These are phyloP conservation scores for Eilema depressum DNA, from an alignment of 2,888 invertebrate genomes.

Conservation along the genomic window DNA sequence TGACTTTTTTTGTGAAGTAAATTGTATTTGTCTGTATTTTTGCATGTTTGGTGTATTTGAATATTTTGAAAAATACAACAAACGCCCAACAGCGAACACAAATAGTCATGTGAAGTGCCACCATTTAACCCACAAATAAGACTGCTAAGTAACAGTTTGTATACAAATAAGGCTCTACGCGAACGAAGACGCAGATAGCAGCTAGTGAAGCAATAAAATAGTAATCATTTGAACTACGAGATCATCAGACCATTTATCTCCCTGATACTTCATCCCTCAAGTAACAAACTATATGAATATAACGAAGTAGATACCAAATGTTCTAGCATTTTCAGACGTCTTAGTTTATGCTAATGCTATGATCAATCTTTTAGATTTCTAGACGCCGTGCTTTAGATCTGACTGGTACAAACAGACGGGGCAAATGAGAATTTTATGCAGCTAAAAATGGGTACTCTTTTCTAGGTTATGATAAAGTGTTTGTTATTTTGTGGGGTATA, in stretches of 20 bases:
- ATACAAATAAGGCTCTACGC: not conserved
- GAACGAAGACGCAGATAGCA: not conserved
- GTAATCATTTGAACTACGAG: not conserved
- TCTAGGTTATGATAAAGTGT: conserved; percentile 35
- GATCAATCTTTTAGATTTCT: conserved; percentile 68
- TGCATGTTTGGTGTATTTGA: too few relatives aligned
- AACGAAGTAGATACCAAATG: conserved; percentile 23
- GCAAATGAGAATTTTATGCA: conserved; percentile 54
- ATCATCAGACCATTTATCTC: conserved; percentile 9
- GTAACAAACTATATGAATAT: conserved; percentile 27
- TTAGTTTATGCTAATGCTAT: conserved; percentile 65
- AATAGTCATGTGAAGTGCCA: too few relatives aligned
- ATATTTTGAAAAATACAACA: too few relatives aligned
- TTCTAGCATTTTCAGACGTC: conserved; percentile 21
- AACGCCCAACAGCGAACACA: too few relatives aligned
- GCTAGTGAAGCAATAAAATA: not conserved
- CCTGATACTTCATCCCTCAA: conserved; percentile 17
- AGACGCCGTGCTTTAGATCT: conserved; percentile 39
- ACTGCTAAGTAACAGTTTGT: not conserved
- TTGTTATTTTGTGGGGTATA: not conserved
- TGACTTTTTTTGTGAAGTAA: too few relatives aligned
- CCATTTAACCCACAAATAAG: too few relatives aligned
- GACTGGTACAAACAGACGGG: conserved; percentile 59
- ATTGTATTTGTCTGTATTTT: too few relatives aligned
- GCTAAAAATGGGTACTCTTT: conserved; percentile 40